These are phyloP conservation scores for Merops nubicus DNA, from an alignment of 2,113 vertebrate species.

Conservation along the genomic window DNA sequence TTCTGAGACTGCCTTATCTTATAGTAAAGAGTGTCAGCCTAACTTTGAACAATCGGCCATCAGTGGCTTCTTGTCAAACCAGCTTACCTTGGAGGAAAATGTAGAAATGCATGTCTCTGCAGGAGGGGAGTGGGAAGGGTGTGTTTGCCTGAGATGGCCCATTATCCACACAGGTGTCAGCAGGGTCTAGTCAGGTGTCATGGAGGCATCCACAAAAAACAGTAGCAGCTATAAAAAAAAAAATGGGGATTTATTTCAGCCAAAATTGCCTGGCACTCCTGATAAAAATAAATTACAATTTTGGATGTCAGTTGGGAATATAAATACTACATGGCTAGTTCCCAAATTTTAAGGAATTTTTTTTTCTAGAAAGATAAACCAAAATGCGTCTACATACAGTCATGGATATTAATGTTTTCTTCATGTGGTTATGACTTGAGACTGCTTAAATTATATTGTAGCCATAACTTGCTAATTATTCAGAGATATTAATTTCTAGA, in stretches of 20 bases:
- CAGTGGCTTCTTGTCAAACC: background rate
- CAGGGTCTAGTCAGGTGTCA: background rate
- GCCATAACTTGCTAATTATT: background rate
- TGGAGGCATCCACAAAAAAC: background rate
- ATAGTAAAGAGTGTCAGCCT: no score
- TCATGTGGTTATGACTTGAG: background rate
- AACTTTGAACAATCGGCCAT: no score
- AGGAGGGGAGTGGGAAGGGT: background rate
- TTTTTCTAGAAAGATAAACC: background rate
- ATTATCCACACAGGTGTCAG: background rate
- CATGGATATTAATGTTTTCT: background rate
- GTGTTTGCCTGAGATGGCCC: background rate
- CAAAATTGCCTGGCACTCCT: background rate
- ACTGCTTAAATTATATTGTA: background rate
- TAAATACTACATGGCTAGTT: no score
- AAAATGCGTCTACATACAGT: background rate
- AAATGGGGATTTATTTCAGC: background rate
- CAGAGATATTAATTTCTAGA: background rate
- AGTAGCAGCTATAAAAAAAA: background rate
- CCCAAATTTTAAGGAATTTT: no score
- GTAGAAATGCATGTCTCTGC: background rate
- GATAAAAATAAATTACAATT: background rate
- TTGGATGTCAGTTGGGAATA: background rate
- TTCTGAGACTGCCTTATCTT: no score
- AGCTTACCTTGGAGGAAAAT: background rate